Percentiles rank a stretch among this genome's conserved stretches.
phyloP scores from a whole-genome alignment of 2,888 invertebrate genomes.

The Drosophila macrospina region DNA sequence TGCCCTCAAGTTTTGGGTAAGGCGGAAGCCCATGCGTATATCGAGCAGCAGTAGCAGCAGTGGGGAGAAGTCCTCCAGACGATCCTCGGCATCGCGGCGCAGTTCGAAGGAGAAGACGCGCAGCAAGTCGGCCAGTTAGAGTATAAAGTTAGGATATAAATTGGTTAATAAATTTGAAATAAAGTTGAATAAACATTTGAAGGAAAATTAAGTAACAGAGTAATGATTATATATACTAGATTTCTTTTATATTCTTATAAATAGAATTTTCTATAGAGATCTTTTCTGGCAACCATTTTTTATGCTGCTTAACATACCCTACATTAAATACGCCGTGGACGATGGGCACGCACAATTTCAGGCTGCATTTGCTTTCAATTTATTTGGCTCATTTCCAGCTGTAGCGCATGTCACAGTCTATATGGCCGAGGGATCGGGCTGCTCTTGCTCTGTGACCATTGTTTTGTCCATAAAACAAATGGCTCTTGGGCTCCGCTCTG shows the following conservation, averaged over 20 bases:
- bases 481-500: conserved; percentile 30
- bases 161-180: conserved; percentile 7
- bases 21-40: conserved; percentile 89
- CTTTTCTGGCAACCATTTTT: conserved; percentile 23
- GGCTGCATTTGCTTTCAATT: conserved; percentile 42
- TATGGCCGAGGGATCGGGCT: conserved; percentile 17
- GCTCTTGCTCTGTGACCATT: conserved; percentile 30
- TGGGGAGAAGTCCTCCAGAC: conserved; percentile 68
- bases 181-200: conserved; percentile 34
- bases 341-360: conserved; percentile 38
- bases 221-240: conserved; percentile 21
- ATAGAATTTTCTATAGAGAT: conserved; percentile 26
- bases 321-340: conserved; percentile 37
- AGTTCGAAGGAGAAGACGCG: conserved; percentile 70
- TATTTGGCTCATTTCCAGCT: conserved; percentile 70
- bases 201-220: conserved; percentile 11
- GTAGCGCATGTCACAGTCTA: conserved; percentile 43
- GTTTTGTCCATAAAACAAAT: conserved; percentile 55
- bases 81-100: conserved; percentile 70
- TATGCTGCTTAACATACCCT: conserved; percentile 44
- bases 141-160: conserved; percentile 2
- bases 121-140: conserved; percentile 66
- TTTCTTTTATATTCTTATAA: conserved; percentile 27
- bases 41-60: conserved; percentile 66
- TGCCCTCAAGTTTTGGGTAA: conserved; percentile 90